Conservation (phyloP, 2,888 invertebrate genomes). For the Timandra comae region DNA sequence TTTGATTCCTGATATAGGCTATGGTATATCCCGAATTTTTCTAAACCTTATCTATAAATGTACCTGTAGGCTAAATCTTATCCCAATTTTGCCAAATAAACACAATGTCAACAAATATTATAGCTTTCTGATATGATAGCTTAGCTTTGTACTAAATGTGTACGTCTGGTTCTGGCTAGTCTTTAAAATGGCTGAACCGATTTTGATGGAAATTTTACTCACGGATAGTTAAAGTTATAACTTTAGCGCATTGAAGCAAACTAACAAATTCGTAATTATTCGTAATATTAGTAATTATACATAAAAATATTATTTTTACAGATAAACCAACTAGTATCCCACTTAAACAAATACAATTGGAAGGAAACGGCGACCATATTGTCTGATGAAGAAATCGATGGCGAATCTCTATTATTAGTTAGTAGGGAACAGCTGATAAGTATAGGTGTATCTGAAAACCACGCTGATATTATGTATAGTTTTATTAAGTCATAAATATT, state of each 20-base stretch:
- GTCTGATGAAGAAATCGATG: slow-evolving; percentile 63
- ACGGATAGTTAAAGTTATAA: too few relatives aligned
- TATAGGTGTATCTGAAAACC: slow-evolving; percentile 53
- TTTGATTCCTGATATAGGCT: too few relatives aligned
- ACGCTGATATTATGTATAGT: slow-evolving; percentile 48
- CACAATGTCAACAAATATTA: too few relatives aligned
- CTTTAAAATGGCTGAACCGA: too few relatives aligned
- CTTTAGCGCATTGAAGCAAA: too few relatives aligned
- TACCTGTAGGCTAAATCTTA: too few relatives aligned
- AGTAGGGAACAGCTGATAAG: slow-evolving; percentile 48
- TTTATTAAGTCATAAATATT: slow-evolving; percentile 32
- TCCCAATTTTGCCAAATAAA: too few relatives aligned
- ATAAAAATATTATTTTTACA: slow-evolving; percentile 25
- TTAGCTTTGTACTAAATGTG: not conserved
- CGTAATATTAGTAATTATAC: too few relatives aligned
- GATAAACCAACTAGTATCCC: slow-evolving; percentile 42
- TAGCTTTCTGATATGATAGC: not conserved
- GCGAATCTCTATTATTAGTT: slow-evolving; percentile 55
- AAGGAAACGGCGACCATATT: slow-evolving; percentile 47
- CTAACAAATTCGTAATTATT: not conserved
- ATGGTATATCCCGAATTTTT: too few relatives aligned
- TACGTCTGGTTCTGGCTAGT: too few relatives aligned
- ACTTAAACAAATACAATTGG: slow-evolving; percentile 49
- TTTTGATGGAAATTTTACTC: too few relatives aligned
- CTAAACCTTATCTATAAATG: too few relatives aligned